Percentiles rank a stretch among this genome's conserved stretches.
phyloP scores from a whole-genome alignment of 2,113 vertebrate species.

The Heliornis fulica region DNA sequence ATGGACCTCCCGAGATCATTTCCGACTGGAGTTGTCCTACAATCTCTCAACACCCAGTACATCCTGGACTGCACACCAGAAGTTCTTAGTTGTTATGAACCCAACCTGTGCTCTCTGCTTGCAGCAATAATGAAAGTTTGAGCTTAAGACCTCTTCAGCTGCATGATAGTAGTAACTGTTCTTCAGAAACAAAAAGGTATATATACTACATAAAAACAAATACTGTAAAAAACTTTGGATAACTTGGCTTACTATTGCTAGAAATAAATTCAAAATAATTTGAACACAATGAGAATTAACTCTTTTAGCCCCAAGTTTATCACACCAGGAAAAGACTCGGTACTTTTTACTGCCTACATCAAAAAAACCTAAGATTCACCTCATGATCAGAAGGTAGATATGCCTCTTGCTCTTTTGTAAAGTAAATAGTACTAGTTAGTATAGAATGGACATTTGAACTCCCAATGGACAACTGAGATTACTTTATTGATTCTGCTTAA shows the following conservation, averaged over 20 bases:
- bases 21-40: not conserved
- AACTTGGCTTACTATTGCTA: not conserved
- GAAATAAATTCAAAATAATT: not conserved
- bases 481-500: not conserved
- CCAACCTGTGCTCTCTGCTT: not conserved
- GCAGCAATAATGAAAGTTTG: not conserved
- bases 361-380: not conserved
- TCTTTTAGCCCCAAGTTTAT: not conserved
- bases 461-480: not conserved
- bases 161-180: not conserved
- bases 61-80: not conserved
- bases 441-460: not conserved
- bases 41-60: not conserved
- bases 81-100: not conserved
- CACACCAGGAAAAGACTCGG: not conserved
- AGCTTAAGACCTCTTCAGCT: not conserved
- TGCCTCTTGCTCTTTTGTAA: not conserved
- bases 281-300: not conserved
- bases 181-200: not conserved
- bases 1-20: not conserved
- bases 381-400: not conserved
- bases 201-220: not conserved
- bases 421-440: not conserved
- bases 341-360: not conserved
- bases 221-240: not conserved